Evolutionary conservation across 2,888 invertebrate genomes (phyloP), one percentile per base, ranked within the genome.

Genomic region (Fissipunctia ypsillon): DNA sequence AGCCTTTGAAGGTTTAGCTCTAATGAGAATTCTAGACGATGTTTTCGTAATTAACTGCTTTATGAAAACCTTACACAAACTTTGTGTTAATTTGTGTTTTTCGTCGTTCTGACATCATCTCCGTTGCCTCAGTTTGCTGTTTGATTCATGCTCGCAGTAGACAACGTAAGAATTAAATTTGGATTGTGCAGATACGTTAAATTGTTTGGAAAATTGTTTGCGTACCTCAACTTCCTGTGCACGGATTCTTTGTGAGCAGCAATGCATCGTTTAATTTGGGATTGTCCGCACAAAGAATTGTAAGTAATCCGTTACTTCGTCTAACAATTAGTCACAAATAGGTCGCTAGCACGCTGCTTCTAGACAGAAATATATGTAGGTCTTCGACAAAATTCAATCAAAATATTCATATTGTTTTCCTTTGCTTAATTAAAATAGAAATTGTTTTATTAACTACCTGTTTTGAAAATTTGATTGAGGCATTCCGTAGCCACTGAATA

Each of bases 81-180:
- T 85, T 85, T 76, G 86, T 87, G 91, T 91, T 94, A 94, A 95
- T 94, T 90, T 79, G 84, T 90, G 87, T 90, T 89, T 85, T 90
- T 90, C 86, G 83, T 71, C 76, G 63, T 77, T 91, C 94, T 94
- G 94, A 94, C 93, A 93, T 95, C 94, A 94, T 88, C 86, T 75
- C 68, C 73, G 77, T 81, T 83, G 86, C 88, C 88, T 90, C 89
- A 90, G 91, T 91, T 92, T 91, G 90, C 89, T 87, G 89, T 91
- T 92, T 92, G 93, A 91, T 91, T 93, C 92, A 91, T 90, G 87
- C 87, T 88, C 83, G 81, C 87, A 87, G 79, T 86, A 84, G 78
- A 85, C 88, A 87, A 81, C 84, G 89, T 91, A 89, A 89, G 86
- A 89, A 88, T 89, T 88, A 84, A 90, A 89, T 90, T 90, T 87